Conservation (phyloP, 2,797 vertebrate genomes). For the Gila robusta region DNA sequence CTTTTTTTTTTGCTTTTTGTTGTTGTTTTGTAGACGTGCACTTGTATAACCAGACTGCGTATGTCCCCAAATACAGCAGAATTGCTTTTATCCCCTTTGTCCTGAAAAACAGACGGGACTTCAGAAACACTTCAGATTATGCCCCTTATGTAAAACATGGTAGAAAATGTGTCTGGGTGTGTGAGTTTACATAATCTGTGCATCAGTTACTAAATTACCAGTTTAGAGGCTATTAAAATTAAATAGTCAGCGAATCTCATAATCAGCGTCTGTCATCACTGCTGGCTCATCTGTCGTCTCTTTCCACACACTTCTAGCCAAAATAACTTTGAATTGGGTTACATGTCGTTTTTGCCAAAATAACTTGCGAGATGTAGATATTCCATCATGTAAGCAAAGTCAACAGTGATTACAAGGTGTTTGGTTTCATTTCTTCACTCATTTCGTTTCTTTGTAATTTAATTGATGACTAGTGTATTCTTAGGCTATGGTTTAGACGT, state of each 20-base stretch:
- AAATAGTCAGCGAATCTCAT: not conserved
- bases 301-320: too few species aligned
- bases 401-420: too few species aligned
- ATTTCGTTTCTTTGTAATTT: too few species aligned
- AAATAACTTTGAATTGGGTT: too few species aligned
- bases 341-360: too few species aligned
- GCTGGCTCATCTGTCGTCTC: not conserved
- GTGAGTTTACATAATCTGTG: not conserved
- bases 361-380: too few species aligned
- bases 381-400: too few species aligned
- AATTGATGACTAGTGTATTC: too few species aligned
- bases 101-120: slow-evolving; percentile 8
- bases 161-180: not conserved
- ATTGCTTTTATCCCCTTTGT: slow-evolving; percentile 17
- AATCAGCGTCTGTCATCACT: not conserved
- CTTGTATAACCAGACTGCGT: slow-evolving; percentile 6
- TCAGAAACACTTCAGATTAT: slow-evolving; percentile 33
- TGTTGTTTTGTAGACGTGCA: not conserved
- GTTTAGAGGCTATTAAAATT: slow-evolving; percentile 5
- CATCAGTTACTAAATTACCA: slow-evolving; percentile 17
- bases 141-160: slow-evolving; percentile 8
- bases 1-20: not conserved
- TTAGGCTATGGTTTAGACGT: too few species aligned
- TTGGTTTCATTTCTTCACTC: too few species aligned
- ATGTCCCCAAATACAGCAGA: not conserved